A percentile compares a stretch with the other conserved stretches of the same genome.
Conservation (phyloP, 92 coral and sea anemone genomes). For the Scolanthus callimorphus region DNA sequence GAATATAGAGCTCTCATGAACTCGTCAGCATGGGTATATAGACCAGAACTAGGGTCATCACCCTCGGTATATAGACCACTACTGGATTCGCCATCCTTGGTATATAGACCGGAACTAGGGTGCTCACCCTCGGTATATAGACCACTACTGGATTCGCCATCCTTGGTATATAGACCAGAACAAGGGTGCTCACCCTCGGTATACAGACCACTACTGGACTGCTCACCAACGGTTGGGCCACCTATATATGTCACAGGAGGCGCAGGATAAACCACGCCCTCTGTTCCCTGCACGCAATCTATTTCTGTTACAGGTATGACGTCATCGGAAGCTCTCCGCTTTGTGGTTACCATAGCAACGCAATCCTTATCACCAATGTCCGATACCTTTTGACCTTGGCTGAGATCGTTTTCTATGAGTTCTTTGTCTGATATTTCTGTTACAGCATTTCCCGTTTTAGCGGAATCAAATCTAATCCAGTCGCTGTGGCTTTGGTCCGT, state of each 20-base stretch:
- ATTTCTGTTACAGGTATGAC: background rate
- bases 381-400: background rate
- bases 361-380: background rate
- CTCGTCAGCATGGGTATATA: too few relatives aligned
- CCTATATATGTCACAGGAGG: conserved; percentile 41
- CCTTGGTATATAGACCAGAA: too few relatives aligned
- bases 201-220: conserved; percentile 2
- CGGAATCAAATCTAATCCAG: background rate
- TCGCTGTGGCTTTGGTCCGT: background rate
- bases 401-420: background rate
- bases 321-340: too few relatives aligned
- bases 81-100: too few relatives aligned
- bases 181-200: too few relatives aligned
- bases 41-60: too few relatives aligned
- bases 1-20: conserved; percentile 4
- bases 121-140: conserved; percentile 2
- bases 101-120: too few relatives aligned
- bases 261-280: background rate
- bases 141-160: background rate
- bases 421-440: too few relatives aligned
- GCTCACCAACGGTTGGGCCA: too few relatives aligned
- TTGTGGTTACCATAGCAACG: too few relatives aligned
- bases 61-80: conserved; percentile 1
- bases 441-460: too few relatives aligned
- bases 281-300: background rate